Evolutionary conservation across 2,797 vertebrate species (phyloP), one percentile per base, ranked within the genome.

Genomic region (Triplophysa bombifrons): DNA sequence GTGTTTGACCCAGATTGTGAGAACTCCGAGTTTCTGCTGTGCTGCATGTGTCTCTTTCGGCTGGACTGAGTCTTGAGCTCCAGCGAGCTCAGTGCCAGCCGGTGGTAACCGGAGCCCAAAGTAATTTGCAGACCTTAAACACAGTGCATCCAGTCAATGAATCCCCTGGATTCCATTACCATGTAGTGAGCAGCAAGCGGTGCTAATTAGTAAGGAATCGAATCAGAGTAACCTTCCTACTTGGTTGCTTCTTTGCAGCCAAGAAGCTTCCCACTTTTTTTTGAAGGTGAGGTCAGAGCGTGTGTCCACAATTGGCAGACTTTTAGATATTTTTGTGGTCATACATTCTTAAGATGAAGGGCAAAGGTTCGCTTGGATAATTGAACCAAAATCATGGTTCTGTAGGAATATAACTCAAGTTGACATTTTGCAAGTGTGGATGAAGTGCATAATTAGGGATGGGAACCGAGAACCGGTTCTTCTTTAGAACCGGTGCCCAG

Each of bases 71-170:
- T 58, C 74, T 69, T 50, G 71, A 80, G 60, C 75, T 80, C 70
- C 79, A 65, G 34, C 56, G 65, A 75, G 80, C 71, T 76, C 71
- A 53, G 53, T 68, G 82, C 70, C 69, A 76, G 78, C 71, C 78
- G 58, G 19, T 58, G 76, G 85, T 78, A 85, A 83, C 75, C 64
- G 74, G 70, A 85, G 85, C 84, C 74, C 60, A 50, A 83, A 76
- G 78, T 88, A 84, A 86, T 89, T 86, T 86, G 76, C 81, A 82
- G 77, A 79, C 83, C 80, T 89, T 88, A 88, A 89, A 86, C 86
- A 86, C 84, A 84, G 85, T 80, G 85, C 84, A 88, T 81, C 75
- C 81, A 83, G 85, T 89, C 87, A 78, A 84, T 88, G 84, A 86
- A 85, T 85, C 85, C 83, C 80, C 79, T 80, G 81, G 80, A 86